Conservation (phyloP, 2,113 vertebrate genomes). For the Eubucco bourcierii region DNA sequence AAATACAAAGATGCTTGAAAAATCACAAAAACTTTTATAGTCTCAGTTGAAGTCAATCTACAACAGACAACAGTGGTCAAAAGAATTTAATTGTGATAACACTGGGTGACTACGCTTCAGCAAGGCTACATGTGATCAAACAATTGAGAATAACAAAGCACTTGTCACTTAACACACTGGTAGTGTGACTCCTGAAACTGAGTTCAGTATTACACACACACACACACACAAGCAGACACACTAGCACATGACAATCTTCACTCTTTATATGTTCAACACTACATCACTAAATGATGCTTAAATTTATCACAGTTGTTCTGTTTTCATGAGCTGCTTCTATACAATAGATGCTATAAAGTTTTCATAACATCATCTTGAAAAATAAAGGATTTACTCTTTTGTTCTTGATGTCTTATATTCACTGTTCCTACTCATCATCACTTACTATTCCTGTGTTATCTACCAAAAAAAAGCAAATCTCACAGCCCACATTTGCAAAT, state of each 20-base stretch:
- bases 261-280: background rate
- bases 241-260: background rate
- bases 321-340: background rate
- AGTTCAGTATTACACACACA: background rate
- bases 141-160: background rate
- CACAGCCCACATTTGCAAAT: constrained; percentile 27
- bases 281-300: background rate
- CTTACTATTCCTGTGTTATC: background rate
- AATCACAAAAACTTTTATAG: background rate
- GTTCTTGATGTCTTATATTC: background rate
- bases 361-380: background rate
- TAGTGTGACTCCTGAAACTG: background rate
- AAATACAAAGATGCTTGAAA: background rate
- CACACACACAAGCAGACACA: background rate
- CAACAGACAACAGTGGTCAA: background rate
- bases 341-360: background rate
- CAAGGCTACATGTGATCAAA: background rate
- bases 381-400: constrained; percentile 5
- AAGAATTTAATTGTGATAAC: background rate
- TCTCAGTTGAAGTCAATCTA: background rate
- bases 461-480: background rate
- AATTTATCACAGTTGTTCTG: background rate
- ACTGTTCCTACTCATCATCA: constrained; percentile 8
- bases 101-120: background rate
- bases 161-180: background rate